Percentiles rank a stretch among this genome's conserved stretches.
Conservation (phyloP, 2,888 invertebrate genomes). For the Caradrina clavipalpis region DNA sequence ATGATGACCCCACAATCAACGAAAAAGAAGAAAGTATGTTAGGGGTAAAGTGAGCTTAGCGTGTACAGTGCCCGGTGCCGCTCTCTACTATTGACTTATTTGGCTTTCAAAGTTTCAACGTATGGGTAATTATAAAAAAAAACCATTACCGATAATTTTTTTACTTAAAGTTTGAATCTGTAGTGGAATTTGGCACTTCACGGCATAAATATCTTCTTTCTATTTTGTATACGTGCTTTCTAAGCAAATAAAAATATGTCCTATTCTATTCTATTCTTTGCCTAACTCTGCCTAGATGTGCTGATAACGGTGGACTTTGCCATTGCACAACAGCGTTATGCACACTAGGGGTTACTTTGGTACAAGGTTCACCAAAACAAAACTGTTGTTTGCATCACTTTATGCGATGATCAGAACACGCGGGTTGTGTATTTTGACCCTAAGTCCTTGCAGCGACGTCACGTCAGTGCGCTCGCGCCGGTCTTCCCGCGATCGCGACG, state of each 20-base stretch:
- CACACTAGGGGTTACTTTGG: constrained; percentile 5
- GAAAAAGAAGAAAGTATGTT: too few species aligned
- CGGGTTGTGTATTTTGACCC: constrained; percentile 53
- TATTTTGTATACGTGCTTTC: too few species aligned
- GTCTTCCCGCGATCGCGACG: constrained; percentile 41
- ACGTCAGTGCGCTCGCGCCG: constrained; percentile 40
- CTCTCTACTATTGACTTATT: too few species aligned
- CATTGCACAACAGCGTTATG: not conserved
- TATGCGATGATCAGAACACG: constrained; percentile 25
- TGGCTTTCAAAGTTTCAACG: too few species aligned
- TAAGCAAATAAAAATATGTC: too few species aligned
- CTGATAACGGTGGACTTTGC: constrained; percentile 7
- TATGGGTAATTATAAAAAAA: too few species aligned
- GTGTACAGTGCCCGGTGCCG: too few species aligned
- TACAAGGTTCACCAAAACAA: constrained; percentile 35
- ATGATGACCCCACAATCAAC: too few species aligned
- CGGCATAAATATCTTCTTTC: too few species aligned
- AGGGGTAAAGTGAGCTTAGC: too few species aligned
- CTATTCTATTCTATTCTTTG: too few species aligned
- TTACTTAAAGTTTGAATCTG: not conserved
- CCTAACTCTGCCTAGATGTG: not conserved
- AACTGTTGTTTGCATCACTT: constrained; percentile 6
- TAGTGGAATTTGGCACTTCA: too few species aligned
- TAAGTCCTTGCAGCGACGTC: constrained; percentile 49
- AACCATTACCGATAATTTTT: not conserved